Evolutionary conservation across 2,888 invertebrate genomes (phyloP).

Genomic region (Tetropium fuscum): DNA sequence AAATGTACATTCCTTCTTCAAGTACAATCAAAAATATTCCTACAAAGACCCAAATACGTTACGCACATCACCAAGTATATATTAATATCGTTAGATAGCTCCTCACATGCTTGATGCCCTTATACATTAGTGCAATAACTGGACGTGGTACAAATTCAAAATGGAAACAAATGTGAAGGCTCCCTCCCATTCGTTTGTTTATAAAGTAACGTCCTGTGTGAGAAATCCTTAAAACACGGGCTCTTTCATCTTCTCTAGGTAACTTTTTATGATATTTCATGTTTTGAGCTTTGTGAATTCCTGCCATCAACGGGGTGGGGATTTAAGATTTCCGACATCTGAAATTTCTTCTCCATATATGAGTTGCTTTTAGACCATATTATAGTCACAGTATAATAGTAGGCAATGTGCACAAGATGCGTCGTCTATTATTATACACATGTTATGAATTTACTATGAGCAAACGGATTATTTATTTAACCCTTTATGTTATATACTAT

Average conservation of each 20-base stretch:
- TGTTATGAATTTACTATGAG: slow-evolving; percentile 33
- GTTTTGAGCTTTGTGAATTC: slow-evolving; percentile 43
- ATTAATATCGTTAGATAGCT: background rate
- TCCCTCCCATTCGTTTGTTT: background rate
- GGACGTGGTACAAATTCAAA: background rate
- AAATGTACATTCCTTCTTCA: slow-evolving; percentile 13
- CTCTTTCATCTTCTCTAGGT: too few relatives aligned
- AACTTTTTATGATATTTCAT: slow-evolving; percentile 14
- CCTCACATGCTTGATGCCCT: background rate
- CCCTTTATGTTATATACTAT: slow-evolving; percentile 53
- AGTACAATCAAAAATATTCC: slow-evolving; percentile 20
- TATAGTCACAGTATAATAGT: slow-evolving; percentile 16
- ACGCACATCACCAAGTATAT: background rate
- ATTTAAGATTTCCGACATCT: background rate
- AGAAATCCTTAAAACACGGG: too few relatives aligned
- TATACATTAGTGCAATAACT: background rate
- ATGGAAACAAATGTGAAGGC: background rate
- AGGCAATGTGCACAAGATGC: slow-evolving; percentile 8
- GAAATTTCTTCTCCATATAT: slow-evolving; percentile 36
- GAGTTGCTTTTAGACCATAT: slow-evolving; percentile 36
- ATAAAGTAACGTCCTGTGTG: too few relatives aligned
- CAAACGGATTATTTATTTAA: slow-evolving; percentile 56
- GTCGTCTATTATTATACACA: slow-evolving; percentile 26
- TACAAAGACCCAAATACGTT: background rate
- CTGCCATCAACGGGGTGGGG: slow-evolving; percentile 29